Base-by-base conservation (phyloP, 2,113 vertebrate genomes). In the Siniperca chuatsi region DNA sequence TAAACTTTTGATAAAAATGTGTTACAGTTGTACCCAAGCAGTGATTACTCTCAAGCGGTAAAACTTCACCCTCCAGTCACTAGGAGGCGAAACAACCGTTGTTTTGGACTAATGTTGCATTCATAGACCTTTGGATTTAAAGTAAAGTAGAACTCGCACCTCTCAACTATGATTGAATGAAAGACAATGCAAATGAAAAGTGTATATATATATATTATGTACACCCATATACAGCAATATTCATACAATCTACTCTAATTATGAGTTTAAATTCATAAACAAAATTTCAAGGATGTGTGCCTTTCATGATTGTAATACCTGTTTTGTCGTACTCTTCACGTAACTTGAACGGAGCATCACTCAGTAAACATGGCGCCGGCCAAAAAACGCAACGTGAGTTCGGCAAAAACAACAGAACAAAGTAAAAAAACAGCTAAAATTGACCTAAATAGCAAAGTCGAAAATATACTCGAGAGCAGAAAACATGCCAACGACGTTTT, bases 401-500 rank as follows among this genome's bases (percentile, higher is more conserved):
- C 65, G 1, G 60, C 35, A 18, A 85, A 79, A 44, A 9, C 66
- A n/a, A 29, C 58, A 23, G 65, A 86, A 75, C 21, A 68, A 29
- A 50, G 15, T 8, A 61, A 25, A 0, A 93, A 92, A 91, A 78
- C 20, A 8, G 72, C 71, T 2, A 96, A 95, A 91, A 85, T 91
- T 0, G 85, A 88, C 0, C 55, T 93, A 2, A 85, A 81, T 18
- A 16, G 29, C 23, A 88, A 87, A 80, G 75, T 96, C 37, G 93
- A 94, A 2, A 86, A 84, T 1, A 90, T 98, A 81, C 92, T 98
- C 44, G 79, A 87, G 29, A 96, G 85, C 90, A 96, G 95, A 58
- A 86, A 92, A 77, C 78, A 95, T 15, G 97, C 97, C 52, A 99
- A 98, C 90, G 94, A 95, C 4, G 94, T 98, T 23, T 97, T 98